Base-by-base conservation (phyloP, 2,888 invertebrate species). In the Proisotoma minuta region DNA sequence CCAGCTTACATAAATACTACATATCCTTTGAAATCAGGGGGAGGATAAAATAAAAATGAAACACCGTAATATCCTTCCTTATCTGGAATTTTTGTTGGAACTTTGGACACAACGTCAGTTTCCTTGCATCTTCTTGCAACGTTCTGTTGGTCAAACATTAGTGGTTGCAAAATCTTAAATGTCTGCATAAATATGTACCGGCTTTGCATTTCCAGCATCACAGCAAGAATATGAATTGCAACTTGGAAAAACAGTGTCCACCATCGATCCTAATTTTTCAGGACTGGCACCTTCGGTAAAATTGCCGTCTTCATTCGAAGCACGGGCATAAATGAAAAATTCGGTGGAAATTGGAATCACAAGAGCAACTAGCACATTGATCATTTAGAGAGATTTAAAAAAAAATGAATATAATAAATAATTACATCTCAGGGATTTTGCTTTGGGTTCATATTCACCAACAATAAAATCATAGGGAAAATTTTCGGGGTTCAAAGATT, bases 161-260 rank as follows among this genome's bases (percentile, higher is more conserved):
- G n/a, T n/a, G n/a, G n/a, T n/a, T n/a, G n/a, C n/a, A n/a, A n/a
- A n/a, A n/a, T n/a, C n/a, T n/a, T n/a, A 10, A 34, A 34, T 34
- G 8, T 10, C 8, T 34, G 8, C 15, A 34, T 8, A 34, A 34
- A 8, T 15, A 49, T 15, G 15, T 49, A 49, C 49, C 24, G 20
- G 8, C 23, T 22, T 49, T 12, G 49, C 15, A 4, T 49, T 49
- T 3, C 18, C 15, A 4, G 18, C 26, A 52, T 52, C 24, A 27
- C 52, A 52, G 28, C 52, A 52, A 5, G 52, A 26, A 18, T 52
- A 52, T 3, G 52, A 52, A 28, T 28, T 52, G 29, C 52, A 52
- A 2, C 18, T 27, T 5, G 4, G 4, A 18, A 28, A 52, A 26
- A 8, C 15, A 4, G 15, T 27, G 18, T 52, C 52, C 8, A 27